phyloP scores from a whole-genome alignment of 2,888 invertebrate genomes.

The Meghimatium bilineatum region DNA sequence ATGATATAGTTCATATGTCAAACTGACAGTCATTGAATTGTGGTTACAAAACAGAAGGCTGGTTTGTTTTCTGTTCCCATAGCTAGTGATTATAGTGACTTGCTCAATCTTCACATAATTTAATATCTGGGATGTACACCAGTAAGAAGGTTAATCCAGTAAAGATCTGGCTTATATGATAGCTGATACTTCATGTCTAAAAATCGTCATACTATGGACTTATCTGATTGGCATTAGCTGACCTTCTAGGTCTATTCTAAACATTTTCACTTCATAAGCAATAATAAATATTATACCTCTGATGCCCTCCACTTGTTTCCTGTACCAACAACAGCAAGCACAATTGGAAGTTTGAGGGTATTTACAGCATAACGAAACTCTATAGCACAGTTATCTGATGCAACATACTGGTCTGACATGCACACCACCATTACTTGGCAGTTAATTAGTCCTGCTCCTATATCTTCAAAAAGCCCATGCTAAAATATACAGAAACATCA shows the following conservation, averaged over 20 bases:
- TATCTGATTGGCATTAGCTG: too few species aligned
- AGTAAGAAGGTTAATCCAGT: too few species aligned
- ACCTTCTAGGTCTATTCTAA: not conserved
- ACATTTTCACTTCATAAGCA: not conserved
- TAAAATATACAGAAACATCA: constrained; percentile 43
- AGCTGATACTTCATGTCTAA: too few species aligned
- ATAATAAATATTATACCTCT: constrained; percentile 57
- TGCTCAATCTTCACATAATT: too few species aligned
- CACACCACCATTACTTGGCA: constrained; percentile 69
- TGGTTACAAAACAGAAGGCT: too few species aligned
- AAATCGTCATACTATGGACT: too few species aligned
- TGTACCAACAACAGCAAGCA: constrained; percentile 71
- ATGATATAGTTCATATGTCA: too few species aligned
- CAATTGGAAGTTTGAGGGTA: constrained; percentile 68
- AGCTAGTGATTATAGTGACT: too few species aligned
- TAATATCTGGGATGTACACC: too few species aligned
- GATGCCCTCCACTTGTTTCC: constrained; percentile 68
- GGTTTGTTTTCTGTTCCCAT: too few species aligned
- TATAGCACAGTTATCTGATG: constrained; percentile 66
- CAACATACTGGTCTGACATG: constrained; percentile 72
- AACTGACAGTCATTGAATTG: too few species aligned
- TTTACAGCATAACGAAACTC: constrained; percentile 73
- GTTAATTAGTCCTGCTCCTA: constrained; percentile 69
- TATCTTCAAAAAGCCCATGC: constrained; percentile 73
- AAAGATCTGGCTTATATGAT: too few species aligned